These are phyloP conservation scores for Furcifer pardalis DNA, from an alignment of 2,797 vertebrate genomes.

Conservation along the genomic window DNA sequence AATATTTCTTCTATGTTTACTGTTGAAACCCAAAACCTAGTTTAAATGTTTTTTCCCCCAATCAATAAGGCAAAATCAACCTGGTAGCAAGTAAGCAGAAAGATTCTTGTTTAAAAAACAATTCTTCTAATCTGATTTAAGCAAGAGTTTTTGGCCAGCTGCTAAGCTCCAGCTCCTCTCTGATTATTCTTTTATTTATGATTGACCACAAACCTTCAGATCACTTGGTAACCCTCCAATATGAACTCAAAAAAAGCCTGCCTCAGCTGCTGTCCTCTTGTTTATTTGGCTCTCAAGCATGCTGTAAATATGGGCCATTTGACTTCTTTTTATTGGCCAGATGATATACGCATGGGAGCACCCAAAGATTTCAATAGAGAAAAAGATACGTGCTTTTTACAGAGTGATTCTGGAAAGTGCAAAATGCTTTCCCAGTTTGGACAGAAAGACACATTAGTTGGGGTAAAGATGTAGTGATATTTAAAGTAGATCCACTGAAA, in stretches of 20 bases:
- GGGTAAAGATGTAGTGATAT: background rate
- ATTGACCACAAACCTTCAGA: constrained; percentile 49
- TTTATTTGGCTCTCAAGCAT: constrained; percentile 60
- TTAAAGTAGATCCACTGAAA: background rate
- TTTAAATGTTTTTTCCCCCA: too few relatives aligned
- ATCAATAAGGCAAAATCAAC: background rate
- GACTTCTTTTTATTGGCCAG: constrained; percentile 69
- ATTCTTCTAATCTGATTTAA: background rate
- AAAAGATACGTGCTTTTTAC: constrained; percentile 51
- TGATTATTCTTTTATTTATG: constrained; percentile 47
- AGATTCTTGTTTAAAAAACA: constrained; percentile 63
- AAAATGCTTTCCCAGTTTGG: background rate
- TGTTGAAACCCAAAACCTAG: too few relatives aligned
- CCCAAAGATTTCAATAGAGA: constrained; percentile 66
- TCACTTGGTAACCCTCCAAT: constrained; percentile 62
- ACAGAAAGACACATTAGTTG: background rate
- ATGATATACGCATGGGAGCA: constrained; percentile 70
- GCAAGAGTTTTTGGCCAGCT: constrained; percentile 52
- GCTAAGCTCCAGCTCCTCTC: constrained; percentile 46
- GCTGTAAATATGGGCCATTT: constrained; percentile 51
- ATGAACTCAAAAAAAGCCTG: constrained; percentile 64
- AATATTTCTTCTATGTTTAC: background rate
- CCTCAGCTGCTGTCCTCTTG: constrained; percentile 68
- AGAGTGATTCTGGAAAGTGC: background rate
- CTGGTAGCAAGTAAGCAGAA: constrained; percentile 58